Conservation (phyloP, 2,113 vertebrate species). For the Leucopsar rothschildi region DNA sequence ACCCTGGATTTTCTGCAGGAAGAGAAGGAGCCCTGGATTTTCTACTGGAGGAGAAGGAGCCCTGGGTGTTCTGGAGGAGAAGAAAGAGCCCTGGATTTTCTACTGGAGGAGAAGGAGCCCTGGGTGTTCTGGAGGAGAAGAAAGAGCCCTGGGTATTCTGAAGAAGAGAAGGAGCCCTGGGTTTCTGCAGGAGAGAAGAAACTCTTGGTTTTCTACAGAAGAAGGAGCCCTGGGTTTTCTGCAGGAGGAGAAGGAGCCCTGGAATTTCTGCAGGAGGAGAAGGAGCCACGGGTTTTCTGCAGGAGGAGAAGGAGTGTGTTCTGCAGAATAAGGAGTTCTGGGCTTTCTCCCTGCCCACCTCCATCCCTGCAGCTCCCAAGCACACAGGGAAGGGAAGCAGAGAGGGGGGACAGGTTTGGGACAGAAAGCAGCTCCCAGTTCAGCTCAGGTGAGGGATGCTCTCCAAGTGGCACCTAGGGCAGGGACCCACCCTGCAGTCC, state of each 20-base stretch:
- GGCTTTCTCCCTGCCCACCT: neutral
- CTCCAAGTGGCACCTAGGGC: accelerated
- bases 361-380: neutral
- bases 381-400: neutral
- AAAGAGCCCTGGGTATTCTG: neutral
- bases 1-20: neutral
- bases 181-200: neutral
- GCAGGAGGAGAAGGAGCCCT: neutral
- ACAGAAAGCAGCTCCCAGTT: neutral
- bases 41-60: neutral
- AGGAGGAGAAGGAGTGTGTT: neutral
- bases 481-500: too few species aligned
- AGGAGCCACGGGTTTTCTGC: neutral
- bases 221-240: neutral
- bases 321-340: neutral
- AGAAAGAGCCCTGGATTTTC: neutral
- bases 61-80: neutral
- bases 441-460: neutral
- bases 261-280: neutral
- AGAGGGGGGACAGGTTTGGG: accelerated
- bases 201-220: neutral
- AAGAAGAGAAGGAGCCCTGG: too few species aligned
- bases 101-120: neutral
- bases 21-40: neutral
- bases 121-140: neutral